A percentile compares a stretch with the other conserved stretches of the same genome.
Conservation (phyloP, 1,140 invertebrate species). For the Neodiprion fabricii region DNA sequence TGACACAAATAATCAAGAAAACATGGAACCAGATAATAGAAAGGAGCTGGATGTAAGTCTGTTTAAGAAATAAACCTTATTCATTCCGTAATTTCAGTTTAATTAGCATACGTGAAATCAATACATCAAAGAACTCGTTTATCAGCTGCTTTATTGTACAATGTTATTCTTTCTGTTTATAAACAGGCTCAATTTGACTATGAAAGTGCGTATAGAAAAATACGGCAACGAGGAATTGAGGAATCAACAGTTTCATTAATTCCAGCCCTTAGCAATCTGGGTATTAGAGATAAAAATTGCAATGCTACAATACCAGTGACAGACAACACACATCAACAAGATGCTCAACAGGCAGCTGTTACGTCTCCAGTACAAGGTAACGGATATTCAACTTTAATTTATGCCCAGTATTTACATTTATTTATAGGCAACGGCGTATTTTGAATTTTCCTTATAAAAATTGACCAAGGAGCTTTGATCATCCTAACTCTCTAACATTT, state of each 20-base stretch:
- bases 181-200: conserved; percentile 53
- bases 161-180: too few relatives aligned
- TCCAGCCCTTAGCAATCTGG: conserved; percentile 55
- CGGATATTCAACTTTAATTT: conserved; percentile 11
- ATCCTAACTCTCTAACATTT: neutral
- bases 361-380: conserved; percentile 52
- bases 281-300: conserved; percentile 72
- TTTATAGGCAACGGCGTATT: too few relatives aligned
- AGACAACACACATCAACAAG: conserved; percentile 53
- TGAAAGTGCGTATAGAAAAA: conserved; percentile 53
- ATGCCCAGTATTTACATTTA: conserved; percentile 10
- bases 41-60: conserved; percentile 63
- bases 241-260: conserved; percentile 51
- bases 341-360: conserved; percentile 43
- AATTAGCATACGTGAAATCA: too few relatives aligned
- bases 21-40: conserved; percentile 74
- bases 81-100: too few relatives aligned
- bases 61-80: neutral
- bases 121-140: too few relatives aligned
- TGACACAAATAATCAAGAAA: conserved; percentile 75
- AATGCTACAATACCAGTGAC: conserved; percentile 68
- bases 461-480: neutral
- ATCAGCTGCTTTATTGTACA: neutral
- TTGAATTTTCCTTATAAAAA: neutral
- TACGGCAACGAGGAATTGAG: conserved; percentile 47